Conservation (phyloP, 2,797 vertebrate genomes). For the Platalea minor region DNA sequence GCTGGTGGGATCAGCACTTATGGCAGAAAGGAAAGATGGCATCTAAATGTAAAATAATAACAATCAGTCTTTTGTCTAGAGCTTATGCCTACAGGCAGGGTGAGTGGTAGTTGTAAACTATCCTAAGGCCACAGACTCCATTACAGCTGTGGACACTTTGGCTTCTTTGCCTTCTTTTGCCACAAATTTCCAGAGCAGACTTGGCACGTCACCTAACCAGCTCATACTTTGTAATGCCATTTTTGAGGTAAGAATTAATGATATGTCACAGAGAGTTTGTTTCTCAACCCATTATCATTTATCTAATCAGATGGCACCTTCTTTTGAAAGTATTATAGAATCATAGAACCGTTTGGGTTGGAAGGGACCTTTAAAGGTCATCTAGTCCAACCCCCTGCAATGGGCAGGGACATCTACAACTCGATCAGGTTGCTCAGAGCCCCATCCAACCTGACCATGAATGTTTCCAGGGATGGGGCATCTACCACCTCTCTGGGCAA, state of each 20-base stretch:
- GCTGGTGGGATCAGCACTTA: neutral
- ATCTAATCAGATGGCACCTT: neutral
- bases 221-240: neutral
- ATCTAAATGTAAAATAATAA: neutral
- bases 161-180: neutral
- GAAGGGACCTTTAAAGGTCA: neutral
- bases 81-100: neutral
- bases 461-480: neutral
- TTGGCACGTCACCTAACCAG: neutral
- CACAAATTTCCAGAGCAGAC: neutral
- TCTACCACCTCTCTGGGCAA: neutral
- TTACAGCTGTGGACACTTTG: neutral
- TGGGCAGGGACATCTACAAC: neutral
- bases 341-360: neutral
- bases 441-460: neutral
- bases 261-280: neutral
- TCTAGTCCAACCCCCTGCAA: neutral
- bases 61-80: neutral
- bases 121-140: neutral
- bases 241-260: neutral
- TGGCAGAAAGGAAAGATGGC: neutral
- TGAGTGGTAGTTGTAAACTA: neutral
- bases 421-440: neutral
- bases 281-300: neutral
- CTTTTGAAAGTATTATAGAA: neutral